Base-by-base conservation (phyloP, 2,113 vertebrate genomes). In the Phaetusa simplex region DNA sequence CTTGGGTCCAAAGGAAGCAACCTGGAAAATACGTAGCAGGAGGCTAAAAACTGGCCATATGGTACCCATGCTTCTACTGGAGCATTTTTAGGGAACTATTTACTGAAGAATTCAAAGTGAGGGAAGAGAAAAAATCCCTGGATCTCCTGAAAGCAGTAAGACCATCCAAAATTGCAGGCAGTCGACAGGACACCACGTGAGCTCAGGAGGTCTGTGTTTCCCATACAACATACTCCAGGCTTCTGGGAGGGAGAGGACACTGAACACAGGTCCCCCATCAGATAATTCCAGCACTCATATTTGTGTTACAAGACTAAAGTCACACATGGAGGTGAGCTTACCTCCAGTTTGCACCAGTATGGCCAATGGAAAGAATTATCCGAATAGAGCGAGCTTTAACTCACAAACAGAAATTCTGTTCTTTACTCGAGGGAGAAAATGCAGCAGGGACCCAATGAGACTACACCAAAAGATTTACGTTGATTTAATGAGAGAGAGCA, bases 81-180 rank as follows among this genome's bases (percentile, higher is more conserved):
- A 50, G 53, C 19, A 53, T 32, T 82, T 71, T 42, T 42, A 81
- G 73, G 78, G 87, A 91, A 34, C 16, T 62, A 5, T 40, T 83
- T 50, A 49, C 32, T 77, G 71, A 83, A 45, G 32, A 77, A 88
- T n/a, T 70, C 64, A 20, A 32, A 76, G 58, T 27, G 58, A 93
- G 50, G 18, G 12, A 93, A 77, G 56, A 58, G 29, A 58, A 91
- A 70, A 61, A 50, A 90, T 38, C 22, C 43, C 62, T 27, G 40
- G n/a, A 67, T 56, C 5, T 88, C 49, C 71, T 49, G 59, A 58
- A 50, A 69, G 34, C 79, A 65, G 1, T 0, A 29, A 4, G 4
- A 66, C 1, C 36, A 86, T 23, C 24, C 47, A 18, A 50, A 87
- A 34, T 0, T 0, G 2, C 0, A 52, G 65, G 52, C 36, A 82